Conservation (phyloP, 2,797 vertebrate species). For the Lacerta viridis region DNA sequence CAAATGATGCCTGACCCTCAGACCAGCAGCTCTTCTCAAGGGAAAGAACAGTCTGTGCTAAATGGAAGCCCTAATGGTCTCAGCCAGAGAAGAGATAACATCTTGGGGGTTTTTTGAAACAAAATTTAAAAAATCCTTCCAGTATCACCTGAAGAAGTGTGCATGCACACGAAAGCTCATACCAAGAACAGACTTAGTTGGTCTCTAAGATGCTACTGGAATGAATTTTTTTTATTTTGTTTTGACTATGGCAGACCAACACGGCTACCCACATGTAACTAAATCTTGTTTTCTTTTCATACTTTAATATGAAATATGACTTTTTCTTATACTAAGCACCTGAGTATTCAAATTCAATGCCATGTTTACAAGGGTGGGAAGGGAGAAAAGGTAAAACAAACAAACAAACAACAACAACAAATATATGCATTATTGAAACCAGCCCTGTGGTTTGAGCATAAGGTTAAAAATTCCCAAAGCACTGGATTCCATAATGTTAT, state of each 20-base stretch:
- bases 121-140: too few relatives aligned
- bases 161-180: too few relatives aligned
- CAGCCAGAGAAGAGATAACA: not conserved
- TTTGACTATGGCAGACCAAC: too few relatives aligned
- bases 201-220: too few relatives aligned
- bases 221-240: too few relatives aligned
- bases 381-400: not conserved
- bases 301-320: not conserved
- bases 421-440: not conserved
- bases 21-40: not conserved
- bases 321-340: not conserved
- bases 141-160: too few relatives aligned
- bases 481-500: conserved; percentile 2
- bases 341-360: not conserved
- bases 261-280: too few relatives aligned
- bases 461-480: not conserved
- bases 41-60: not conserved
- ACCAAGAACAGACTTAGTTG: too few relatives aligned
- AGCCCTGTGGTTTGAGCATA: conserved; percentile 7
- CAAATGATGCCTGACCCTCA: not conserved
- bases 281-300: not conserved
- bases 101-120: not conserved
- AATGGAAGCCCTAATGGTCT: not conserved
- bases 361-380: not conserved
- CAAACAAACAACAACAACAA: not conserved